Evolutionary conservation across 2,797 vertebrate genomes (phyloP).

Genomic region (Oreortyx pictus): DNA sequence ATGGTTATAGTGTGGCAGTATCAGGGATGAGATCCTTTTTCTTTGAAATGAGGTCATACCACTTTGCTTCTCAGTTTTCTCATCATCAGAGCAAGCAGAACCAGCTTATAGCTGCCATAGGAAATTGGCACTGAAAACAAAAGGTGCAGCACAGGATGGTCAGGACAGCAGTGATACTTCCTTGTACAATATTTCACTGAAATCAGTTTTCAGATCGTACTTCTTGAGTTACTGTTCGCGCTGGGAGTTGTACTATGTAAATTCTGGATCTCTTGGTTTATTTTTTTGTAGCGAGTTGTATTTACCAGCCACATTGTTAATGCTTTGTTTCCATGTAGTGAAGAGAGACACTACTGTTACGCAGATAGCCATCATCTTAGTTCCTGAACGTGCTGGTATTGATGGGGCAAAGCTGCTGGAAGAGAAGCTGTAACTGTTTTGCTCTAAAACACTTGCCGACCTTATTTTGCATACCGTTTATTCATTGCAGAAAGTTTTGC

Average conservation of each 20-base stretch:
- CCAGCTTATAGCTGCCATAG: background rate
- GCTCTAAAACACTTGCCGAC: background rate
- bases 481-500: background rate
- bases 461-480: background rate
- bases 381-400: background rate
- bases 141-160: background rate
- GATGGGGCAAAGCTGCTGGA: background rate
- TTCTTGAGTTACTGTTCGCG: background rate
- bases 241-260: background rate
- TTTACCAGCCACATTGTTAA: background rate
- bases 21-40: background rate
- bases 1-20: background rate
- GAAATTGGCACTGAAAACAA: background rate
- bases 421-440: background rate
- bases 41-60: background rate
- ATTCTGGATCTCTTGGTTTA: background rate
- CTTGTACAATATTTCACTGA: background rate
- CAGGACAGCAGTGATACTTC: background rate
- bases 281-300: background rate
- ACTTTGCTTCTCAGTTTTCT: background rate
- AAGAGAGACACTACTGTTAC: background rate
- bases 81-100: background rate
- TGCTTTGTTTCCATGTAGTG: background rate
- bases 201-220: background rate
- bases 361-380: background rate